phyloP scores from a whole-genome alignment of 2,113 vertebrate species.

The Ondatra zibethicus region DNA sequence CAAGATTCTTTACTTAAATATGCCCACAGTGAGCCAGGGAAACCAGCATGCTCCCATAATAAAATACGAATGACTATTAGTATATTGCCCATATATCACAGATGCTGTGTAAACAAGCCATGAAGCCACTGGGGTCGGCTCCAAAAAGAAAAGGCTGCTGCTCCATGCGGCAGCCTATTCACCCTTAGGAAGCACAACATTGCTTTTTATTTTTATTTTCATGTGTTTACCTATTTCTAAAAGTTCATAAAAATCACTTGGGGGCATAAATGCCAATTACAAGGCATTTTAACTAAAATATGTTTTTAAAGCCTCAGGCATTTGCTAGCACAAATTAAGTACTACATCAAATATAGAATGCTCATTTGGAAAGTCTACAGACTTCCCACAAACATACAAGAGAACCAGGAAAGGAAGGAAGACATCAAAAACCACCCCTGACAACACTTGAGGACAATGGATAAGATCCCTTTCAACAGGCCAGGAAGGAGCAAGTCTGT shows the following conservation, averaged over 20 bases:
- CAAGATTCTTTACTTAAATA: not conserved
- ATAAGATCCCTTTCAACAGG: not conserved
- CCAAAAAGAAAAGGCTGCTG: not conserved
- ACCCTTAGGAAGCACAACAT: not conserved
- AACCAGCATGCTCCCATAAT: not conserved
- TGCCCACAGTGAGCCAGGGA: not conserved
- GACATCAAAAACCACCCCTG: not conserved
- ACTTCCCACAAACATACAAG: not conserved
- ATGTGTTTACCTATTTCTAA: constrained; percentile 36
- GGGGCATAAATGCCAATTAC: not conserved
- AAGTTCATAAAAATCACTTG: constrained; percentile 19
- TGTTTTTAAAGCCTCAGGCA: not conserved
- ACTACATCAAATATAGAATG: not conserved
- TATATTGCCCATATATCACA: not conserved
- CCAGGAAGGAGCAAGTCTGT: not conserved
- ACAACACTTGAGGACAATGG: not conserved
- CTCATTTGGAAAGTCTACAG: not conserved
- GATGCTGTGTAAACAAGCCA: accelerated
- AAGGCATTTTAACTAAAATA: constrained; percentile 16
- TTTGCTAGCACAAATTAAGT: constrained; percentile 27
- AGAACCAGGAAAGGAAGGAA: not conserved
- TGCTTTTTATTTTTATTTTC: not conserved
- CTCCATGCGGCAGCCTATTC: not conserved
- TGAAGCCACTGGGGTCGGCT: not conserved
- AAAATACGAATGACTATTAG: not conserved